phyloP scores from a whole-genome alignment of 2,113 vertebrate genomes.

The Trematocara variabile region DNA sequence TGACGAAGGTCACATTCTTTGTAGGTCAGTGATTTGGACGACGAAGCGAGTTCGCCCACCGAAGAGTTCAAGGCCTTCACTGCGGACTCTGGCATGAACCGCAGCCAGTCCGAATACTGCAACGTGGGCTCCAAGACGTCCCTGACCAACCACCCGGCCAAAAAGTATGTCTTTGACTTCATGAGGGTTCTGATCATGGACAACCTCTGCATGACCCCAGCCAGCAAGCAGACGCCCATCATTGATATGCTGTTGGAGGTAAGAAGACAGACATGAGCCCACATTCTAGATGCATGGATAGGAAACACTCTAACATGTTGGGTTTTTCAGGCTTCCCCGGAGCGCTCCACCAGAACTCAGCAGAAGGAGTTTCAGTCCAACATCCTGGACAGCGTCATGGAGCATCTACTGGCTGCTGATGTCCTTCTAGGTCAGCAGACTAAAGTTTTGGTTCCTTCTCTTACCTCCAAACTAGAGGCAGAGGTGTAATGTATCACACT shows the following conservation, averaged over 20 bases:
- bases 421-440: slow-evolving; percentile 80
- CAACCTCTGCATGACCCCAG: slow-evolving; percentile 92
- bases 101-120: slow-evolving; percentile 97
- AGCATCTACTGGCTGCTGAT: slow-evolving; percentile 95
- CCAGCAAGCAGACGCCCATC: slow-evolving; percentile 94
- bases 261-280: neutral
- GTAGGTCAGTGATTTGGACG: slow-evolving; percentile 94
- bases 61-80: slow-evolving; percentile 96
- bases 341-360: slow-evolving; percentile 95
- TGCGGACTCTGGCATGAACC: slow-evolving; percentile 94
- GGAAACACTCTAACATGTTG: neutral
- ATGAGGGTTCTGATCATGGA: slow-evolving; percentile 98
- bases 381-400: slow-evolving; percentile 96
- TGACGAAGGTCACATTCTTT: neutral
- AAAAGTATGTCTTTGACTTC: slow-evolving; percentile 98
- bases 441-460: neutral
- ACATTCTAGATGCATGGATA: rapidly evolving
- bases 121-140: slow-evolving; percentile 96
- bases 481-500: neutral
- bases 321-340: slow-evolving; percentile 85
- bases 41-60: slow-evolving; percentile 91
- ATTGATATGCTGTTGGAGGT: slow-evolving; percentile 96
- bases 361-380: slow-evolving; percentile 99
- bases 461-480: neutral
- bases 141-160: slow-evolving; percentile 97